Conservation (phyloP, 2,888 invertebrate species). For the Amphipyra berbera region DNA sequence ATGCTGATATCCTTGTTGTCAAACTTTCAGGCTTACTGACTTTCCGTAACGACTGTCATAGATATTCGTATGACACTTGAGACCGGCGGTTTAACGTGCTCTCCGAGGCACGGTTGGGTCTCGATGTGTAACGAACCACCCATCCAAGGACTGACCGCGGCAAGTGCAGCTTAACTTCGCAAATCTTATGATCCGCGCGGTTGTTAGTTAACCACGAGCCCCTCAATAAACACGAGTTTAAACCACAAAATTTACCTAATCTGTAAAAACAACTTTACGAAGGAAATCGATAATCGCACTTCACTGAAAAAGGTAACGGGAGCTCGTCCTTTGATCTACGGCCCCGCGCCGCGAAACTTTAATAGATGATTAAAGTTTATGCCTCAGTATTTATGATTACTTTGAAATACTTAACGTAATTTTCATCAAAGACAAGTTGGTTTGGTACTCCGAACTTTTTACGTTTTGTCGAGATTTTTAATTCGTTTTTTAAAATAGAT, state of each 20-base stretch:
- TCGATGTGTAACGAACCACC: too few species aligned
- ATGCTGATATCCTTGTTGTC: too few species aligned
- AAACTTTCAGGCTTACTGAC: too few species aligned
- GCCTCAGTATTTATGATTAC: constrained; percentile 64
- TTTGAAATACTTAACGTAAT: constrained; percentile 67
- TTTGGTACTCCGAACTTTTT: constrained; percentile 7
- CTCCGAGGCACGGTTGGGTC: too few species aligned
- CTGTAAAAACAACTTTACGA: constrained; percentile 20
- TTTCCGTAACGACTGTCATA: too few species aligned
- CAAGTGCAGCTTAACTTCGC: too few species aligned
- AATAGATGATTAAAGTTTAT: constrained; percentile 76
- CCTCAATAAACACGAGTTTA: background rate
- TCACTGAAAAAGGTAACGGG: constrained; percentile 35
- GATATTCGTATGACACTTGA: too few species aligned
- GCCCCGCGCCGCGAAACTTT: constrained; percentile 64
- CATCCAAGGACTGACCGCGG: too few species aligned
- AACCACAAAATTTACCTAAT: constrained; percentile 20
- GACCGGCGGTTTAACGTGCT: too few species aligned
- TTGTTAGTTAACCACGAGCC: too few species aligned
- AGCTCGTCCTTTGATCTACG: constrained; percentile 60
- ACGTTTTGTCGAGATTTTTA: constrained; percentile 10
- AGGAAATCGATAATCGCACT: constrained; percentile 36
- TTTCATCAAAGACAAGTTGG: constrained; percentile 55
- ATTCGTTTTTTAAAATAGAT: constrained; percentile 8
- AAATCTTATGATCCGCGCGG: too few species aligned